Percentiles rank a stretch among this genome's conserved stretches.
Conservation (phyloP, 1,140 invertebrate species). For the Cyphomyrmex costatus region DNA sequence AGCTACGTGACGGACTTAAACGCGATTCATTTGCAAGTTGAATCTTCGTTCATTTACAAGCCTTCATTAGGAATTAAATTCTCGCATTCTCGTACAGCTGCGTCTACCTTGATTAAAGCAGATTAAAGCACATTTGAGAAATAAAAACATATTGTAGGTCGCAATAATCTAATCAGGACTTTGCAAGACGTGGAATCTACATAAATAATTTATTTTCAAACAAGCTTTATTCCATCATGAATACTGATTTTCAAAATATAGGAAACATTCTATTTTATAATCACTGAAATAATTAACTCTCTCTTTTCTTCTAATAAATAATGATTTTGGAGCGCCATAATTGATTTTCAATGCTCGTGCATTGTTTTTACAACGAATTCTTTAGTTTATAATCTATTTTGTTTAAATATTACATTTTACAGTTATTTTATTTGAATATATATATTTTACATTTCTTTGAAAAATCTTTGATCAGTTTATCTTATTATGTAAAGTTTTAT, state of each 20-base stretch:
- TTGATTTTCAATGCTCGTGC: background rate
- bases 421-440: background rate
- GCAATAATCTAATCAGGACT: background rate
- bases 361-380: background rate
- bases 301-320: background rate
- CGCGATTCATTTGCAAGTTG: slow-evolving; percentile 12
- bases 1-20: slow-evolving; percentile 64
- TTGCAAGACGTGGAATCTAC: background rate
- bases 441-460: background rate
- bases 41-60: slow-evolving; percentile 52
- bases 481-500: no score
- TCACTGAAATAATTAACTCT: background rate
- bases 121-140: background rate
- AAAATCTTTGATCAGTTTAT: no score
- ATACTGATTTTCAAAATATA: background rate
- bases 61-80: slow-evolving; percentile 35
- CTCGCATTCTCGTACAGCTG: slow-evolving; percentile 19
- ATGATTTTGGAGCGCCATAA: background rate
- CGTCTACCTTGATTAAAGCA: slow-evolving; percentile 1
- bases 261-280: background rate
- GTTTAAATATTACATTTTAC: slow-evolving; percentile 8
- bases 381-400: background rate
- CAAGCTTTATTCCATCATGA: background rate
- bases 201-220: background rate
- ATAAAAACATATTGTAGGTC: background rate